Conservation (phyloP, 2,888 invertebrate species). For the Harpagoxenus sublaevis region DNA sequence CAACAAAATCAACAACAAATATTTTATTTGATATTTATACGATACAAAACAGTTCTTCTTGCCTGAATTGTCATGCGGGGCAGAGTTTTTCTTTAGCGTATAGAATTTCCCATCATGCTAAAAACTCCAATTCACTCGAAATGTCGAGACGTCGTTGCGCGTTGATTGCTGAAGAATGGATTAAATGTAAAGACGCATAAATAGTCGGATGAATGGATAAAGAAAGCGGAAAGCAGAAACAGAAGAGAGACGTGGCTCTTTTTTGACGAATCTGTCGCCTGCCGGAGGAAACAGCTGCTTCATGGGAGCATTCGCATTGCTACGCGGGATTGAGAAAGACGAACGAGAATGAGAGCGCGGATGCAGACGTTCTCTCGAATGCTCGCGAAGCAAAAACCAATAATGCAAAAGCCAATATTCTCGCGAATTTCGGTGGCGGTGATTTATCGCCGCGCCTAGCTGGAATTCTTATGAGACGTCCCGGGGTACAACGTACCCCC, state of each 20-base stretch:
- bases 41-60: not conserved
- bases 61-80: not conserved
- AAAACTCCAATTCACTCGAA: conserved; percentile 12
- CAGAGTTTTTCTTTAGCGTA: not conserved
- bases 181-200: conserved; percentile 36
- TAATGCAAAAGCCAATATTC: conserved; percentile 75
- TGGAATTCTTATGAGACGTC: conserved; percentile 60
- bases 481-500: not conserved
- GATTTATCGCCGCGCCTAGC: conserved; percentile 65
- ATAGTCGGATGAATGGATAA: conserved; percentile 20
- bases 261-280: conserved; percentile 22
- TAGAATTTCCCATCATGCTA: not conserved
- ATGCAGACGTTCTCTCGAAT: conserved; percentile 64
- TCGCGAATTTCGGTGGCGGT: conserved; percentile 65
- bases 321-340: conserved; percentile 25
- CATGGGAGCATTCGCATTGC: conserved; percentile 40
- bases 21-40: conserved; percentile 6
- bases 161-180: not conserved
- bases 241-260: not conserved
- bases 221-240: conserved; percentile 31
- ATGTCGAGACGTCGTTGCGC: conserved; percentile 23
- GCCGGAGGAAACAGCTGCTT: conserved; percentile 47
- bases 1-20: not conserved
- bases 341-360: conserved; percentile 51
- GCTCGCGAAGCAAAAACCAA: conserved; percentile 70